Percentiles rank a stretch among this genome's conserved stretches.
Conservation (phyloP, 1,140 invertebrate species). For the Eupeodes corollae region DNA sequence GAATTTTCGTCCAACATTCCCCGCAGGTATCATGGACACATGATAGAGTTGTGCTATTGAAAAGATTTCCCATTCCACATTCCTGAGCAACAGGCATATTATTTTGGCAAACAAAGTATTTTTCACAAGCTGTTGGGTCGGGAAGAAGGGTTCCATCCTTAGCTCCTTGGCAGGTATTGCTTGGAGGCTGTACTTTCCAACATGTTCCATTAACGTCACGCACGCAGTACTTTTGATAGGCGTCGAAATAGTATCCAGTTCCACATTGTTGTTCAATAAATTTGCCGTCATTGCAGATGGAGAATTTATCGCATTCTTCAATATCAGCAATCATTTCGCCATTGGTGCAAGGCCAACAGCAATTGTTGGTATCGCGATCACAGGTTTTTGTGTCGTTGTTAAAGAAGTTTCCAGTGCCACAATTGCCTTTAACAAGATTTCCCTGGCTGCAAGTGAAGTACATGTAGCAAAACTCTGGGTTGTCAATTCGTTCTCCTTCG, state of each 20-base stretch:
- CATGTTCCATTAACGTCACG: too few relatives aligned
- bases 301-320: slow-evolving; percentile 21
- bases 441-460: slow-evolving; percentile 20
- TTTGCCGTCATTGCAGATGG: slow-evolving; percentile 16
- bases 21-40: slow-evolving; percentile 15
- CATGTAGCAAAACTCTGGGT: slow-evolving; percentile 20
- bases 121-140: too few relatives aligned
- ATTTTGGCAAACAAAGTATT: background rate
- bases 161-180: too few relatives aligned
- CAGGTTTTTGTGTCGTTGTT: slow-evolving; percentile 12
- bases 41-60: slow-evolving; percentile 9
- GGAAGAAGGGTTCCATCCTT: slow-evolving; percentile 3
- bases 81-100: background rate
- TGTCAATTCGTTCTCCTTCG: slow-evolving; percentile 11
- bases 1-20: slow-evolving; percentile 3
- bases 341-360: slow-evolving; percentile 1
- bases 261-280: slow-evolving; percentile 18
- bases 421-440: slow-evolving; percentile 13
- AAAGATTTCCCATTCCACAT: slow-evolving; percentile 16
- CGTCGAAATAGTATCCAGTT: too few relatives aligned
- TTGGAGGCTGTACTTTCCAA: too few relatives aligned
- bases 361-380: slow-evolving; percentile 11
- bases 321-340: background rate
- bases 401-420: slow-evolving; percentile 22
- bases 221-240: too few relatives aligned